Percentiles rank a stretch among this genome's conserved stretches.
phyloP scores from a whole-genome alignment of 2,888 invertebrate genomes.

The Orchesella flavescens region DNA sequence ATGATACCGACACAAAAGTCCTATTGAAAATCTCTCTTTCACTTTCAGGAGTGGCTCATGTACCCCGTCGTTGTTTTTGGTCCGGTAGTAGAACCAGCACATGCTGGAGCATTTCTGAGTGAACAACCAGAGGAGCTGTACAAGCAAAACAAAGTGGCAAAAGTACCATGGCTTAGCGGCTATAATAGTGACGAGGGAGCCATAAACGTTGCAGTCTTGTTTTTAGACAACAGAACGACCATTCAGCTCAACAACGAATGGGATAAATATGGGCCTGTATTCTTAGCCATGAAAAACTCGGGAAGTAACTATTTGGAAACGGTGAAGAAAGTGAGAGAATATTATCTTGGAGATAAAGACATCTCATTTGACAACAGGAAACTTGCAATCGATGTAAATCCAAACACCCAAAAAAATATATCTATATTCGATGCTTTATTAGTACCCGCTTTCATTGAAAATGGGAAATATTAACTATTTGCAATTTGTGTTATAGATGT shows the following conservation, averaged over 20 bases:
- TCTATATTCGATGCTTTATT: neutral
- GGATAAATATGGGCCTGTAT: conserved; percentile 68
- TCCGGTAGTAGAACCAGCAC: conserved; percentile 68
- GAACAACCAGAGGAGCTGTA: conserved; percentile 68
- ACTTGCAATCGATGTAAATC: conserved; percentile 62
- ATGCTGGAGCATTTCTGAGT: conserved; percentile 64
- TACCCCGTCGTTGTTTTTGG: conserved; percentile 70
- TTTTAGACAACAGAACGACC: conserved; percentile 53
- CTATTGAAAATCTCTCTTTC: neutral
- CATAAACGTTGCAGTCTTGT: conserved; percentile 66
- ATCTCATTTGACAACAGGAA: conserved; percentile 65
- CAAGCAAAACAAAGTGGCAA: conserved; percentile 57
- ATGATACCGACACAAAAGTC: too few relatives aligned
- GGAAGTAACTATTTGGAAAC: conserved; percentile 16
- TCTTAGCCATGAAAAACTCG: conserved; percentile 65
- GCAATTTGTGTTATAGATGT: conserved; percentile 60
- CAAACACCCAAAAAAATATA: too few relatives aligned
- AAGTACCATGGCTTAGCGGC: conserved; percentile 70
- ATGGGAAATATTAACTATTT: neutral
- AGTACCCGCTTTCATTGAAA: neutral
- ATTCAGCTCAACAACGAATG: conserved; percentile 67
- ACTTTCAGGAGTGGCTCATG: conserved; percentile 67
- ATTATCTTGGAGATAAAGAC: conserved; percentile 64
- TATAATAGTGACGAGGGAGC: conserved; percentile 68
- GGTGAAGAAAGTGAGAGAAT: conserved; percentile 48